A percentile compares a stretch with the other conserved stretches of the same genome.
Evolutionary conservation across 2,888 invertebrate species (phyloP).

Genomic region (Andrena minutula): DNA sequence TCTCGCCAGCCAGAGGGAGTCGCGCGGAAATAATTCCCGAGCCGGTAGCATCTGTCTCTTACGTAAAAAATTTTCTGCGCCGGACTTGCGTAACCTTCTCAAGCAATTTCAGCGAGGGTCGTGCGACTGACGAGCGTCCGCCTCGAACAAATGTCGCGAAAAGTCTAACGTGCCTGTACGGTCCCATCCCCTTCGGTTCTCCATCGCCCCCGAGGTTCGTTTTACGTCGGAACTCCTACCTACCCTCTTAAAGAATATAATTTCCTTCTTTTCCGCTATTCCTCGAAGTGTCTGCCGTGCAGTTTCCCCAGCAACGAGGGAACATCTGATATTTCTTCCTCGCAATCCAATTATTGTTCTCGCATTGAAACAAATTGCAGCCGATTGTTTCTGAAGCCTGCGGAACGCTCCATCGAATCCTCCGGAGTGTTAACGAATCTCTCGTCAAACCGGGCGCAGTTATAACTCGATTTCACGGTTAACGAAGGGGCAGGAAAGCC

Average conservation of each 20-base stretch:
- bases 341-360: neutral
- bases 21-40: slow-evolving; percentile 1
- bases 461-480: slow-evolving; percentile 14
- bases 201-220: neutral
- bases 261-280: neutral
- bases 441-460: neutral
- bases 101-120: slow-evolving; percentile 18
- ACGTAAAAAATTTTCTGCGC: slow-evolving; percentile 4
- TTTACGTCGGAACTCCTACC: neutral
- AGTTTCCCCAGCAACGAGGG: neutral
- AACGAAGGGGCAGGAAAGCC: neutral
- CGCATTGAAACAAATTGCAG: neutral
- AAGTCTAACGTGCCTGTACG: neutral
- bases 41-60: neutral
- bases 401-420: neutral
- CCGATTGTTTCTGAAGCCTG: neutral
- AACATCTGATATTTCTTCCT: neutral
- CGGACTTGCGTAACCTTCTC: slow-evolving; percentile 31
- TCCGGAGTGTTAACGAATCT: neutral
- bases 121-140: slow-evolving; percentile 23
- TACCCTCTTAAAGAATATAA: neutral
- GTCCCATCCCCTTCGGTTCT: neutral
- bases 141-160: slow-evolving; percentile 3
- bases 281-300: neutral
- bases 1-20: neutral